Evolutionary conservation across 2,113 vertebrate genomes (phyloP), one percentile per base, ranked within the genome.

Genomic region (Bos javanicus): DNA sequence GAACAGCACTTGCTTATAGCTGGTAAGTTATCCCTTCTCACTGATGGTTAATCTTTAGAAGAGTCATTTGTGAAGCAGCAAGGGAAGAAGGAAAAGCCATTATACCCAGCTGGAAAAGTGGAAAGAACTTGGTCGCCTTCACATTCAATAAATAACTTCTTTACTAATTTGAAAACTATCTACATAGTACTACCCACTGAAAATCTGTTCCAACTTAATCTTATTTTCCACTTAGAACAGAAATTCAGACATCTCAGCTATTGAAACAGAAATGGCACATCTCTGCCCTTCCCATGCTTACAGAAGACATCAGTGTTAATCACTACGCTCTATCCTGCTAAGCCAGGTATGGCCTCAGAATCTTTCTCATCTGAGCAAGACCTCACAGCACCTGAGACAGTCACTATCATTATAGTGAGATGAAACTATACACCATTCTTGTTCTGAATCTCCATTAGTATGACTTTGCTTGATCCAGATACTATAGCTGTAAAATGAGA

Each of bases 391-490:
- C 48, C 60, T 39, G 26, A 74, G 50, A 91, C 36, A 67, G n/a
- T 9, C 16, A 94, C 78, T n/a, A 26, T 26, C 82, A 74, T 26
- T 17, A 11, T 5, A 13, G 80, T 71, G 50, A 95, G 56, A 83
- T 56, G 78, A 56, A 93, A 90, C 39, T 71, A 5, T 46, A 36
- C 23, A 30, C 64, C 23, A 15, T 81, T 6, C 90, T 76, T 57
- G 6, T 78, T 96, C 87, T 87, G 78, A 93, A 91, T 81, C 88
- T 94, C 64, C 84, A 28, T 57, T 81, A 59, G 26, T 78, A 36
- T 84, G 50, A 90, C 81, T 91, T 94, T 94, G 43, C 43, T 94
- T 81, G 52, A 78, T 94, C 36, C n/a, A 54, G 57, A 90, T n/a
- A 74, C 85, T 76, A 9, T 11, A 81, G 56, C 33, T 71, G 54